Base-by-base conservation (phyloP, 92 coral and sea anemone genomes). In the Zoanthus gigantus region DNA sequence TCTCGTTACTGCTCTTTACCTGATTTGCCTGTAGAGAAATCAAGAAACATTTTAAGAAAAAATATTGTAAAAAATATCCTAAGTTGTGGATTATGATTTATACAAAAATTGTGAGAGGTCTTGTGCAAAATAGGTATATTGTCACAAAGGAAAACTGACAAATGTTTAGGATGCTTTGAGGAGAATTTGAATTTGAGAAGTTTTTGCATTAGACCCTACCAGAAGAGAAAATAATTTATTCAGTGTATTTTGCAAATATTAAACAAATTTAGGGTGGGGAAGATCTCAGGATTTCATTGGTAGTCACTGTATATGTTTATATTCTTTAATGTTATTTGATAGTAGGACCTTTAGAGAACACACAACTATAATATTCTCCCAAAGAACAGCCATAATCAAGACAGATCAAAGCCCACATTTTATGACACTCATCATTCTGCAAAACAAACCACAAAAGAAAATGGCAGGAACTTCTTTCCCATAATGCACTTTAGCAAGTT, bases 321-420 rank as follows among this genome's bases (percentile, higher is more conserved):
- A 60, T 17, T 60, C 30, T 60, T 60, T 60, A 13, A 60, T 14
- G 67, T 60, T 60, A 60, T 0, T 60, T 60, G 30, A 60, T 60
- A 60, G 66, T 60, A 13, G 66, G 66, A 60, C 18, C 66, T 13
- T 60, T 60, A 60, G 30, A 60, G 67, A 60, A 60, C 67, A 60
- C 67, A 17, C 63, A 57, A 57, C 63, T 66, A 66, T 66, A 66
- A 66, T 66, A 66, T 66, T 66, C 72, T 66, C 72, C 72, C 72
- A 66, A 66, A 66, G 72, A 66, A 66, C 72, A n/a, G 72, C 72
- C 72, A 66, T 66, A n/a, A 66, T 66, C 72, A 66, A 66, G 72
- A 66, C 72, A n/a, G 72, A 66, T 66, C 72, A 66, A 66, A 66
- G 72, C 72, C 30, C 72, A 66, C 72, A 66, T 66, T 66, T 66